Percentiles rank a stretch among this genome's conserved stretches.
Conservation (phyloP, 2,888 invertebrate genomes). For the Acleris emargana region DNA sequence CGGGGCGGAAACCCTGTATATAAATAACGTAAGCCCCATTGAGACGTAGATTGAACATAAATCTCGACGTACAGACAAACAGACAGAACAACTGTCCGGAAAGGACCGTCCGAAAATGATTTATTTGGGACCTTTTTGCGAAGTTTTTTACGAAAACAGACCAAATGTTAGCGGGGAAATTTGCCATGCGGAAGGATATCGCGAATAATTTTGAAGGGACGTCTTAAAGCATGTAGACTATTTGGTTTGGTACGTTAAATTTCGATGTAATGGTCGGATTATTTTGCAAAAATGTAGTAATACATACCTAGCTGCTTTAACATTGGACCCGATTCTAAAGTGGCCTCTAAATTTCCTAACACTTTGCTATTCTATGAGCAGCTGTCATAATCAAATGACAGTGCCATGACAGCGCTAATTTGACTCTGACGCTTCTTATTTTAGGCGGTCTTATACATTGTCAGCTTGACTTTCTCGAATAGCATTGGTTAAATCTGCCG, state of each 20-base stretch:
- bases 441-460: too few species aligned
- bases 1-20: constrained; percentile 1
- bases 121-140: constrained; percentile 21
- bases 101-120: constrained; percentile 26
- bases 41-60: constrained; percentile 35
- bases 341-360: too few species aligned
- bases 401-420: too few species aligned
- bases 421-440: too few species aligned
- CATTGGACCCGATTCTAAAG: too few species aligned
- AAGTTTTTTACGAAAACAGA: constrained; percentile 20
- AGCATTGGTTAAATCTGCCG: too few species aligned
- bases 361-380: too few species aligned
- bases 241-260: constrained; percentile 1
- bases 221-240: neutral
- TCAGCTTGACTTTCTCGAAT: too few species aligned
- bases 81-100: constrained; percentile 25
- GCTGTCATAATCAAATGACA: too few species aligned
- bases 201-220: constrained; percentile 6
- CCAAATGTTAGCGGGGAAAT: constrained; percentile 5
- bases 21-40: constrained; percentile 30
- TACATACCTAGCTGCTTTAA: neutral
- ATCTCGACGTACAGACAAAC: constrained; percentile 29
- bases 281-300: neutral
- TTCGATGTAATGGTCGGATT: neutral
- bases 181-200: constrained; percentile 1